A percentile compares a stretch with the other conserved stretches of the same genome.
These are phyloP conservation scores for Mimumesa dahlbomi DNA, from an alignment of 2,888 invertebrate species.

Conservation along the genomic window DNA sequence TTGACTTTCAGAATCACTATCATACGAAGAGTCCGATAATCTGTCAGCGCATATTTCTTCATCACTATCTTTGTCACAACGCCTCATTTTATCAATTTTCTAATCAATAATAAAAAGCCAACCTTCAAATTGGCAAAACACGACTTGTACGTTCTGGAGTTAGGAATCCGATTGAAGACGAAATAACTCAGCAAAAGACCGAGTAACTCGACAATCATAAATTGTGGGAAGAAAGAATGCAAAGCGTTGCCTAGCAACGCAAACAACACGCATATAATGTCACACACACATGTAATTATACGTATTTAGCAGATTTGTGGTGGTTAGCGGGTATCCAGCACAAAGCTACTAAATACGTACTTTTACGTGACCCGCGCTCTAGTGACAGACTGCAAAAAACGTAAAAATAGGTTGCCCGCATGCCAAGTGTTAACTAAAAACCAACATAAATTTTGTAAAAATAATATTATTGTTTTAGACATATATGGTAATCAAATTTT, in stretches of 20 bases:
- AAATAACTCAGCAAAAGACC: constrained; percentile 14
- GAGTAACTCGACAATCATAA: constrained; percentile 15
- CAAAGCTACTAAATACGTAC: no score
- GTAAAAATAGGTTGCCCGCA: no score
- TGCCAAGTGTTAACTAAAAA: no score
- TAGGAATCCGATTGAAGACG: constrained; percentile 8
- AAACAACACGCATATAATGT: constrained; percentile 24
- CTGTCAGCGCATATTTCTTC: no score
- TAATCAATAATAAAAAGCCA: constrained; percentile 31
- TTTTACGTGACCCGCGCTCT: no score
- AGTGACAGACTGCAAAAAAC: no score
- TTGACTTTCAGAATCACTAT: constrained; percentile 37
- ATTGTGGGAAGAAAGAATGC: constrained; percentile 18
- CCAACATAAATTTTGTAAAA: no score
- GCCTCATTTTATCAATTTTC: constrained; percentile 35
- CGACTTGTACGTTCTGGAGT: constrained; percentile 19
- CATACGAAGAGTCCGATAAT: constrained; percentile 26
- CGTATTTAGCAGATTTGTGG: no score
- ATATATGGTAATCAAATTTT: no score
- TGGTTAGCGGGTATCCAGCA: no score
- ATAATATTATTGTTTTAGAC: no score
- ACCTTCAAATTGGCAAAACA: constrained; percentile 27
- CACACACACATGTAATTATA: no score
- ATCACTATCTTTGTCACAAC: constrained; percentile 33
- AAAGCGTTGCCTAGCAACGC: constrained; percentile 23